Conservation (phyloP, 2,113 vertebrate species). For the Tauraco erythrolophus region DNA sequence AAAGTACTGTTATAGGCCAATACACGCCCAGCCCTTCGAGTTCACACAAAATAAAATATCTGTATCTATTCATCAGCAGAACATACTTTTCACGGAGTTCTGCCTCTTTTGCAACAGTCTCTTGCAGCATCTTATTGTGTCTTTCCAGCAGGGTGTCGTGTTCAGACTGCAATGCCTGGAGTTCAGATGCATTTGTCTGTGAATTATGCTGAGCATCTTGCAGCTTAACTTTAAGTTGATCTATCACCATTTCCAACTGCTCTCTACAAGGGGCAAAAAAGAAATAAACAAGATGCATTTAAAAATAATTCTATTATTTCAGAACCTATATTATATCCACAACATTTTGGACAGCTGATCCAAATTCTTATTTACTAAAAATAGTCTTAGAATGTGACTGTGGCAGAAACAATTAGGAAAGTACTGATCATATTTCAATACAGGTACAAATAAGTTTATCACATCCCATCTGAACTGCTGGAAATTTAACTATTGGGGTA, state of each 20-base stretch:
- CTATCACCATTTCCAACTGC: slow-evolving; percentile 84
- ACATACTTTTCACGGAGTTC: slow-evolving; percentile 93
- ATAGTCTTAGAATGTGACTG: background rate
- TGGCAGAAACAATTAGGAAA: background rate
- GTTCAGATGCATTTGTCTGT: slow-evolving; percentile 81
- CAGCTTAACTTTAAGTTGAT: slow-evolving; percentile 87
- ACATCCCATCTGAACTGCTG: background rate
- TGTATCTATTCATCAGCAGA: background rate
- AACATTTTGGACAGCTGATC: background rate
- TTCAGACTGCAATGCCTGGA: slow-evolving; percentile 89
- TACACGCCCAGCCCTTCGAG: background rate
- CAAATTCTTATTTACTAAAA: background rate
- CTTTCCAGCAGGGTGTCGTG: slow-evolving; percentile 93
- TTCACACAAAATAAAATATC: background rate
- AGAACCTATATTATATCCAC: background rate
- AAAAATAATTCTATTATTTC: background rate
- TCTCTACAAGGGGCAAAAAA: slow-evolving; percentile 76
- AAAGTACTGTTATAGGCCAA: background rate
- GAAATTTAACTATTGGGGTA: background rate
- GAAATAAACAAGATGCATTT: background rate
- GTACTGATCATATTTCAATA: background rate
- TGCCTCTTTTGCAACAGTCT: slow-evolving; percentile 91
- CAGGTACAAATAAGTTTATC: background rate
- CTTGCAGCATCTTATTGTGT: slow-evolving; percentile 95
- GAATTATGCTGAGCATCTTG: slow-evolving; percentile 88